Conservation (phyloP, 2,888 invertebrate species). For the Drosophila antonietae region DNA sequence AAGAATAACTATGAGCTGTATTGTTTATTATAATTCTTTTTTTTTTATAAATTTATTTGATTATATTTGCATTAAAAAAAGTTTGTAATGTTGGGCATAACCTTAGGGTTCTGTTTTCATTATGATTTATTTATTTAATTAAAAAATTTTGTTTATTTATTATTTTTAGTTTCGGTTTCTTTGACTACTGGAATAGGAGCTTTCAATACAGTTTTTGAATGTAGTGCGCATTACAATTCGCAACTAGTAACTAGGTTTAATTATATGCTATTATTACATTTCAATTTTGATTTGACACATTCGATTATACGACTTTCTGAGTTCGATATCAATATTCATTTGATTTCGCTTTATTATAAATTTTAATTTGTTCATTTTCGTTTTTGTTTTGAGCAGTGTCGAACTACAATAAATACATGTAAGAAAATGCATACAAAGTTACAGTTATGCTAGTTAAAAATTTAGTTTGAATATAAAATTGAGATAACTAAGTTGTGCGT, state of each 20-base stretch:
- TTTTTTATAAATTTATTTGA: not conserved
- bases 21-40: not conserved
- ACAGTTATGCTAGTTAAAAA: constrained; percentile 77
- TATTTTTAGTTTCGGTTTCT: constrained; percentile 8
- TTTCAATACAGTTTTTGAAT: constrained; percentile 45
- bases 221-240: constrained; percentile 38
- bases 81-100: constrained; percentile 18
- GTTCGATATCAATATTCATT: constrained; percentile 15
- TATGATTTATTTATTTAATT: constrained; percentile 9
- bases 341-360: not conserved
- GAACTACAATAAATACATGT: constrained; percentile 70
- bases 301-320: constrained; percentile 42
- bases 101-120: constrained; percentile 7
- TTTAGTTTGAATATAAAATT: constrained; percentile 75
- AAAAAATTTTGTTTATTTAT: not conserved
- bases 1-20: constrained; percentile 10
- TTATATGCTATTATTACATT: constrained; percentile 47
- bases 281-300: constrained; percentile 45
- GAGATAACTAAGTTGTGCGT: constrained; percentile 73
- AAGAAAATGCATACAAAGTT: constrained; percentile 78
- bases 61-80: constrained; percentile 10
- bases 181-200: constrained; percentile 65
- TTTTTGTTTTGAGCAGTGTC: constrained; percentile 49
- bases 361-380: not conserved
- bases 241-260: constrained; percentile 58